Evolutionary conservation across 2,113 vertebrate genomes (phyloP).

Genomic region (Psophia crepitans): DNA sequence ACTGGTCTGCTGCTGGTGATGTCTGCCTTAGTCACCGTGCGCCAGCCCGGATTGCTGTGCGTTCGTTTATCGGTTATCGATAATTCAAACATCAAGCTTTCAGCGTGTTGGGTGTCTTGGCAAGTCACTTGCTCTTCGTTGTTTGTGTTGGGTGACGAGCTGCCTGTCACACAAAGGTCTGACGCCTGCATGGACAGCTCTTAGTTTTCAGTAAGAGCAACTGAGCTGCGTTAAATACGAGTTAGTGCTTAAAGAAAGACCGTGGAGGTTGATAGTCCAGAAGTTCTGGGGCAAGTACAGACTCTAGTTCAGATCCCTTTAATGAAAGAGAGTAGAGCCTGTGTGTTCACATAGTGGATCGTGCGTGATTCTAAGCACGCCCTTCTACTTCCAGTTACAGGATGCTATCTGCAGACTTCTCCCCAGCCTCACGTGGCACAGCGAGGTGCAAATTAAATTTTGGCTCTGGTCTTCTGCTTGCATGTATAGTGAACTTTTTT

Average conservation of each 20-base stretch:
- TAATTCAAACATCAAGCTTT: not conserved
- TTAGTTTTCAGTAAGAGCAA: not conserved
- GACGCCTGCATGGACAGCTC: not conserved
- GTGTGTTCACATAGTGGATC: not conserved
- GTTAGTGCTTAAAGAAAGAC: not conserved
- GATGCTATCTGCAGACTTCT: not conserved
- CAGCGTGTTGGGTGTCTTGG: not conserved
- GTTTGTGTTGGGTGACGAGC: not conserved
- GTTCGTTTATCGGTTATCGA: not conserved
- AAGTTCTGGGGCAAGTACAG: not conserved
- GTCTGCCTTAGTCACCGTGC: not conserved
- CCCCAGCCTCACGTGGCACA: not conserved
- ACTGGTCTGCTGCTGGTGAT: not conserved
- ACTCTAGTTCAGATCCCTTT: not conserved
- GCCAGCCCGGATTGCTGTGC: not conserved
- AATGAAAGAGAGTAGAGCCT: not conserved
- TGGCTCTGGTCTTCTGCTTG: not conserved
- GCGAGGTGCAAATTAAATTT: not conserved
- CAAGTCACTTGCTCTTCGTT: not conserved
- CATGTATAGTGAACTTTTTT: not conserved
- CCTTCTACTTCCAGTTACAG: not conserved
- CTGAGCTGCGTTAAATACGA: not conserved
- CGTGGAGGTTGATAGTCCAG: not conserved
- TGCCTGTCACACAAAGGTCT: not conserved
- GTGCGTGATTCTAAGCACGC: not conserved